Evolutionary conservation across 1,140 invertebrate species (phyloP).

Genomic region (Drosophila sturtevanti): DNA sequence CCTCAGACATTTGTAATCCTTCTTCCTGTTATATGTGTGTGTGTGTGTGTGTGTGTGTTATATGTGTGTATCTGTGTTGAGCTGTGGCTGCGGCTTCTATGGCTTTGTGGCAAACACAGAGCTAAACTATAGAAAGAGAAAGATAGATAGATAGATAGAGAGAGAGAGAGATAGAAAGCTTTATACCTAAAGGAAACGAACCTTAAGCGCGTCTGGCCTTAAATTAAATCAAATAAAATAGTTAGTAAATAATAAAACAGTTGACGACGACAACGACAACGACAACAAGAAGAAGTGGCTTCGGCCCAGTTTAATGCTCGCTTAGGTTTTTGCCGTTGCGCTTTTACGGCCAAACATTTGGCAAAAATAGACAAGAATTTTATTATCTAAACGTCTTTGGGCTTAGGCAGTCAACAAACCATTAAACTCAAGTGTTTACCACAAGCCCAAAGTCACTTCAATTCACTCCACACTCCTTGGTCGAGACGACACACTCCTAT

Average conservation of each 20-base stretch:
- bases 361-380: conserved; percentile 67
- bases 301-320: conserved; percentile 63
- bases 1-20: conserved; percentile 50
- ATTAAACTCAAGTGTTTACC: conserved; percentile 80
- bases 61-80: background rate
- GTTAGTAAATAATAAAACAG: conserved; percentile 81
- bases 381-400: conserved; percentile 69
- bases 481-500: background rate
- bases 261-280: conserved; percentile 23
- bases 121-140: background rate
- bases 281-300: conserved; percentile 41
- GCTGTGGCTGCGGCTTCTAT: conserved; percentile 20
- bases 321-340: conserved; percentile 55
- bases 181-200: conserved; percentile 12
- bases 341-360: conserved; percentile 60
- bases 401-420: conserved; percentile 74
- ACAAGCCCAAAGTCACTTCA: conserved; percentile 64
- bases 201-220: conserved; percentile 50
- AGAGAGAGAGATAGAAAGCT: no score
- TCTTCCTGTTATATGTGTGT: conserved; percentile 15
- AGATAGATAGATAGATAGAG: background rate
- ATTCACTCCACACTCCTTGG: background rate
- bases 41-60: background rate
- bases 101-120: conserved; percentile 36
- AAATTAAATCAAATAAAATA: conserved; percentile 80